These are phyloP conservation scores for Parascotia fuliginaria DNA, from an alignment of 2,888 invertebrate species.

Conservation along the genomic window DNA sequence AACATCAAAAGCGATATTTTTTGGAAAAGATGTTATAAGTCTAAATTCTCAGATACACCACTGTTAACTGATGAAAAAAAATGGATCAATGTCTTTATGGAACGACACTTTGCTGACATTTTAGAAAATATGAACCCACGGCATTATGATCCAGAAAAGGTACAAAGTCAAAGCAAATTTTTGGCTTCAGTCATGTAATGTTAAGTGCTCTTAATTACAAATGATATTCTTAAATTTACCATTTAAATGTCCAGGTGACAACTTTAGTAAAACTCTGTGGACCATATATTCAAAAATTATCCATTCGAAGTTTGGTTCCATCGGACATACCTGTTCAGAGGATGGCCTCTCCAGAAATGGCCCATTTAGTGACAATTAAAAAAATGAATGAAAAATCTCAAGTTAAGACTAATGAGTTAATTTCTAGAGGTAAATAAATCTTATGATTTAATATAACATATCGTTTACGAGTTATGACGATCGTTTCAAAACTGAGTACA, in stretches of 20 bases:
- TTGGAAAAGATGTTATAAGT: conserved; percentile 77
- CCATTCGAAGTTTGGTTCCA: conserved; percentile 74
- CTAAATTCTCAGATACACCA: conserved; percentile 68
- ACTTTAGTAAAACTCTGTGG: conserved; percentile 76
- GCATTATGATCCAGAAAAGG: conserved; percentile 81
- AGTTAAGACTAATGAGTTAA: conserved; percentile 49
- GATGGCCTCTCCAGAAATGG: conserved; percentile 78
- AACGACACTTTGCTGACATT: conserved; percentile 74
- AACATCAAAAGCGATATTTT: conserved; percentile 79
- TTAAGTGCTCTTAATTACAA: too few relatives aligned
- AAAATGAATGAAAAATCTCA: conserved; percentile 51
- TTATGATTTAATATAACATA: background rate
- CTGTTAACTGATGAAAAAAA: conserved; percentile 56
- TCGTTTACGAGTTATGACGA: too few relatives aligned
- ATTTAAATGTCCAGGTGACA: conserved; percentile 37
- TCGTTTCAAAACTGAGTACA: too few relatives aligned
- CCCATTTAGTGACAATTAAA: conserved; percentile 71
- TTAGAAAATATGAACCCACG: conserved; percentile 80
- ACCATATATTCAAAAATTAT: conserved; percentile 71
- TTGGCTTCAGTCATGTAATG: too few relatives aligned
- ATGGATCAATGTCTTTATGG: conserved; percentile 79
- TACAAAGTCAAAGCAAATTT: conserved; percentile 22
- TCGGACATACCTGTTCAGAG: conserved; percentile 74
- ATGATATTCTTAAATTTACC: background rate
- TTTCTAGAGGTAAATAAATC: conserved; percentile 61